A percentile compares a stretch with the other conserved stretches of the same genome.
phyloP scores from a whole-genome alignment of 2,797 vertebrate genomes.

The Picus viridis region DNA sequence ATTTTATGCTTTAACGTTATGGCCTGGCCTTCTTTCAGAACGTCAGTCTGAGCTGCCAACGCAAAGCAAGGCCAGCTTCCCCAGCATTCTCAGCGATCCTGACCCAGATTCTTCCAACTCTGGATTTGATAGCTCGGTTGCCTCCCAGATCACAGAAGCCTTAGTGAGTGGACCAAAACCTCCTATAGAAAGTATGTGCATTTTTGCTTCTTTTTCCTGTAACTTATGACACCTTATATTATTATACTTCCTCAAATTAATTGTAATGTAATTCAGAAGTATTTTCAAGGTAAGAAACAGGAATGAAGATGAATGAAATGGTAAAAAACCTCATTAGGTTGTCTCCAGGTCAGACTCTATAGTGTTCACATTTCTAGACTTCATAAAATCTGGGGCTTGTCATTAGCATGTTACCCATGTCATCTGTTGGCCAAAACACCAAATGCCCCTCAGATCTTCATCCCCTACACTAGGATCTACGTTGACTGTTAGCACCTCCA shows the following conservation, averaged over 20 bases:
- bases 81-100: slow-evolving; percentile 96
- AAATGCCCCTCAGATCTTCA: neutral
- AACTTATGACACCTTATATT: neutral
- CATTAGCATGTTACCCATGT: neutral
- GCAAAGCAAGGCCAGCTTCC: slow-evolving; percentile 97
- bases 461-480: neutral
- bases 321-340: neutral
- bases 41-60: slow-evolving; percentile 97
- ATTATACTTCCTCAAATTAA: neutral
- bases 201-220: neutral
- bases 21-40: slow-evolving; percentile 79
- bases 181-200: slow-evolving; percentile 93
- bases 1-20: slow-evolving; percentile 55
- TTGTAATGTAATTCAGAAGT: neutral
- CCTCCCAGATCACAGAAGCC: slow-evolving; percentile 97
- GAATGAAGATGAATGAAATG: neutral
- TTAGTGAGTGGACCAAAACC: slow-evolving; percentile 96
- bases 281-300: neutral
- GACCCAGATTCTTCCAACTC: slow-evolving; percentile 98
- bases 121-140: slow-evolving; percentile 96
- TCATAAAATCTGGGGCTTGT: neutral
- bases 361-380: neutral
- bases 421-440: neutral
- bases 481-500: neutral
- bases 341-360: neutral